Evolutionary conservation across 2,113 vertebrate species (phyloP), one percentile per base, ranked within the genome.

Genomic region (Phainopepla nitens): DNA sequence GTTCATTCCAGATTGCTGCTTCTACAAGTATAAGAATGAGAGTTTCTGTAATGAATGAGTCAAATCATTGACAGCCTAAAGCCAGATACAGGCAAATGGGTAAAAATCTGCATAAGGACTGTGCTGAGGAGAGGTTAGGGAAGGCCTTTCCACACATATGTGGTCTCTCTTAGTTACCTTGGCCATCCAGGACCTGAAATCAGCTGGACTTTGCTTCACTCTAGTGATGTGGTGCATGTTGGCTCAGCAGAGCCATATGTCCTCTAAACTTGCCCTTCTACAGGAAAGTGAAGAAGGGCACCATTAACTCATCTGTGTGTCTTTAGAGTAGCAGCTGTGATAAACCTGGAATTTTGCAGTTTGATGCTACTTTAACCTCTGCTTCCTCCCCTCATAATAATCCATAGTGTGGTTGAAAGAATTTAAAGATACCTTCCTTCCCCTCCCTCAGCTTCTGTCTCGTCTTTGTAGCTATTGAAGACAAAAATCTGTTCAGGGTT

Each of bases 101-200:
- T 53, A 33, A 71, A 71, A 76, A 45, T 33, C 39, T 76, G 33
- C 18, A 3, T 53, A 45, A 81, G 41, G 29, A 36, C 47, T 53
- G 4, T 53, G 45, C 17, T 49, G 42, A 31, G 28, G 18, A 69
- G 42, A 28, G 18, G 14, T 13, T 36, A 41, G 58, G 41, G 36
- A 87, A 91, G 39, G 23, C 15, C 23, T 36, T 82, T 24, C 17
- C 2, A 0, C 7, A 36, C 4, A 1, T 2, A 0, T 27, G 3
- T 36, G 27, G 10, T 50, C 11, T 89, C 15, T 78, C 6, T 21
- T 41, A 13, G n/a, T 62, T 93, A 60, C 17, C 19, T 65, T 82
- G 39, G 28, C 39, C 28, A 39, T 28, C 53, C 22, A 65, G 75
- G 12, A 56, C n/a, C 28, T 56, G 66, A 49, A 36, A 42, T 88